Evolutionary conservation across 2,113 vertebrate genomes (phyloP).

Genomic region (Oxygymnocypris stewartii): DNA sequence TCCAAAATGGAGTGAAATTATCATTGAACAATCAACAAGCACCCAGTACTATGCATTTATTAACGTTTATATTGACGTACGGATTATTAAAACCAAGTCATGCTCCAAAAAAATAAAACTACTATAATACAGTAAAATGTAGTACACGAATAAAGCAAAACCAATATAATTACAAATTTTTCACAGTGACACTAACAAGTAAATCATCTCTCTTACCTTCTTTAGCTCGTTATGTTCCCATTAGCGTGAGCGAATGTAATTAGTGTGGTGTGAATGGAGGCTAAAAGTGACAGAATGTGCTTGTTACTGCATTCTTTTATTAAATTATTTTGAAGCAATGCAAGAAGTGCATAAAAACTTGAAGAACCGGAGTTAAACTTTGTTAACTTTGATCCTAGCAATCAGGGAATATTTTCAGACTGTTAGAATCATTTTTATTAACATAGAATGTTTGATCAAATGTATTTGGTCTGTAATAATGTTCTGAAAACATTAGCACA

Average conservation of each 20-base stretch:
- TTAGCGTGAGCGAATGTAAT: neutral
- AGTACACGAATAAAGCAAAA: neutral
- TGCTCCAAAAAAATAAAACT: neutral
- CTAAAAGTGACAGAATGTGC: neutral
- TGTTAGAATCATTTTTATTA: too few relatives aligned
- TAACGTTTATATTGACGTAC: neutral
- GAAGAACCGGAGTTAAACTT: neutral
- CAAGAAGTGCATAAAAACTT: neutral
- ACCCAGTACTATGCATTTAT: neutral
- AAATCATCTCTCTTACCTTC: neutral
- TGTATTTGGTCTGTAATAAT: neutral
- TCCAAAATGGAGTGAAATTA: neutral
- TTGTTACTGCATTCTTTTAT: neutral
- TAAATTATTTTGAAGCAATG: neutral
- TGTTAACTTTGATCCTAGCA: neutral
- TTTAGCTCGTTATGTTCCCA: neutral
- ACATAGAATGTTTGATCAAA: neutral
- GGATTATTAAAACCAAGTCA: neutral
- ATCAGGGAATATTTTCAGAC: neutral
- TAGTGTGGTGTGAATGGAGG: neutral
- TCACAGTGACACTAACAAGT: neutral
- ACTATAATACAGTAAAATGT: neutral
- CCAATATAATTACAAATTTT: neutral
- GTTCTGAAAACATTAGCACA: neutral
- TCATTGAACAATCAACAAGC: neutral